Evolutionary conservation across 2,888 invertebrate species (phyloP), one percentile per base, ranked within the genome.

Genomic region (Cheilosia soror): DNA sequence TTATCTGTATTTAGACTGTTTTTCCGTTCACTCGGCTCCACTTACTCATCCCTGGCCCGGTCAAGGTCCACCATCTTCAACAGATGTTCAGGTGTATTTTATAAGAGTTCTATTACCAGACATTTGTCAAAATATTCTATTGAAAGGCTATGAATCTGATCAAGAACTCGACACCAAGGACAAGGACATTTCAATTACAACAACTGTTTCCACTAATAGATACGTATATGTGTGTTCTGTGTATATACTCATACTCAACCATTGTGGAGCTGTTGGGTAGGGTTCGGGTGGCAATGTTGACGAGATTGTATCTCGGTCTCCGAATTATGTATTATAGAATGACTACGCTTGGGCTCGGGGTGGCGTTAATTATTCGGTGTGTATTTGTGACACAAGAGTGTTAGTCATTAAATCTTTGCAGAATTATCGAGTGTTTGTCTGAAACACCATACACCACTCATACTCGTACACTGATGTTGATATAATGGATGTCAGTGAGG

Each of bases 351-450:
- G 13, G 6, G 44, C 5, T 37, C 20, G 15, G 51, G 29, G 47
- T 40, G 33, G 79, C 51, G 72, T 60, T 60, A 66, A 82, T 78
- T 83, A 83, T 71, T 71, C 53, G 15, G 47, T 13, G 44, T 71
- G 40, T 62, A 55, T 63, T 44, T 66, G 44, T 72, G 71, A 65
- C 73, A 37, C 73, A 72, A 78, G 78, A 72, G 83, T 68, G 78
- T 63, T 68, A 68, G 78, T 44, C 78, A 72, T 73, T 78, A 72
- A 78, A 78, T 73, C 78, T 63, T 63, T 76, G 69, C 29, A 62
- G 63, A 81, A 76, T 81, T 76, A 76, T 76, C 76, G 76, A 76
- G 80, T 80, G 62, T 55, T 60, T 40, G 15, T 49, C 33, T 53
- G 37, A 40, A 20, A 49, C 72, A 53, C n/a, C 40, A 37, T 27